Base-by-base conservation (phyloP, 2,888 invertebrate species). In the Eumacrocentrus americanus region DNA sequence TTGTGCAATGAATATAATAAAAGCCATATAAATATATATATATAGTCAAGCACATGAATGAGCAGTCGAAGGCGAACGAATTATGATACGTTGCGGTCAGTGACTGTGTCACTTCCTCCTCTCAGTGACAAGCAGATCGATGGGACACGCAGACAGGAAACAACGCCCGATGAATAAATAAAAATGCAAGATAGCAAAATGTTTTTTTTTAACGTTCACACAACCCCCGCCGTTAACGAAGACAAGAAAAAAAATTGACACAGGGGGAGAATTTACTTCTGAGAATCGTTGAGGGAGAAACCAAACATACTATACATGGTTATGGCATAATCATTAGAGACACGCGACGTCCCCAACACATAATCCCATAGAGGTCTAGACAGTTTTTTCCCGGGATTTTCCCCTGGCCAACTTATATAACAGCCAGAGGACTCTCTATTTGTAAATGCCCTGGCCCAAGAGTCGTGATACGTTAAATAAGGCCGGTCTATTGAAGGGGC, bases 291-390 rank as follows among this genome's bases (percentile, higher is more conserved):
- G 42, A 52, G 59, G 38, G 61, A 54, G 58, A 37, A 60, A 61
- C 23, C 25, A 42, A 18, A 42, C 18, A 9, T 7, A 25, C 16
- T 42, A 42, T 42, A 42, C 51, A 60, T 57, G 58, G 46, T 48
- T 64, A 67, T 63, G 63, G 64, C 37, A 64, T 64, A 67, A 67
- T 66, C 61, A 56, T 60, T 56, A 64, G 22, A 12, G 52, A 58
- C 67, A 67, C 66, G 67, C 67, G 58, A 66, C 55, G n/a, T 29
- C 40, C 14, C 7, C 12, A 47, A 5, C 35, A 22, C 16, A 11
- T 42, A 42, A 58, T 58, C 58, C 51, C 55, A 37, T 42, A 7
- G n/a, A n/a, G 38, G 66, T 67, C 66, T 64, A 67, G 66, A 67
- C 66, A 35, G 34, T 23, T 56, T 63, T 63, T 63, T 62, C 20